phyloP scores from a whole-genome alignment of 2,888 invertebrate genomes.

The Dorcus hopei region DNA sequence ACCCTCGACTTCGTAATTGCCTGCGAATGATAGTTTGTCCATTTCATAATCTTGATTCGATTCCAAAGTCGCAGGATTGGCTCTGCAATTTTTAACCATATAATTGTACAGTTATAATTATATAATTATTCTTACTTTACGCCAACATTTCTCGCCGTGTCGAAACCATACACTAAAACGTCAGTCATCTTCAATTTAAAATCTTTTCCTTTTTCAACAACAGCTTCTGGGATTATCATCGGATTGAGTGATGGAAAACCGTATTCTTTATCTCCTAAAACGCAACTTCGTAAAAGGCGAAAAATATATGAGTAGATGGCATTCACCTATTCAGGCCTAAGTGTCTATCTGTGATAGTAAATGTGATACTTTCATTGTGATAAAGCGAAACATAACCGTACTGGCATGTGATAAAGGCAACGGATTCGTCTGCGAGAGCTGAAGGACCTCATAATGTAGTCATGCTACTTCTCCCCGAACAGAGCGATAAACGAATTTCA shows the following conservation, averaged over 20 bases:
- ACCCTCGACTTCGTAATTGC: conserved; percentile 12
- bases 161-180: conserved; percentile 25
- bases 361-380: too few species aligned
- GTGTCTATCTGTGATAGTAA: too few species aligned
- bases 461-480: too few species aligned
- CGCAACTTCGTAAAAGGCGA: too few species aligned
- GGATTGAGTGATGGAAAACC: conserved; percentile 33
- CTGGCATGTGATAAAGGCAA: too few species aligned
- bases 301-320: too few species aligned
- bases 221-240: conserved; percentile 25
- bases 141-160: conserved; percentile 21
- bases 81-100: neutral
- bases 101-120: neutral
- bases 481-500: too few species aligned
- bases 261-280: conserved; percentile 30
- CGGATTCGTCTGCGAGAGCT: too few species aligned
- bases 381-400: too few species aligned
- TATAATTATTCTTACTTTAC: conserved; percentile 22
- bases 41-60: neutral
- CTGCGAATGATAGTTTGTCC: conserved; percentile 2
- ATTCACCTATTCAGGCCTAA: too few species aligned
- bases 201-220: conserved; percentile 21
- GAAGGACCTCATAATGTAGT: too few species aligned
- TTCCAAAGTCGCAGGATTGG: too few species aligned
- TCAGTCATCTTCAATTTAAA: conserved; percentile 27